A percentile compares a stretch with the other conserved stretches of the same genome.
phyloP scores from a whole-genome alignment of 2,888 invertebrate species.

The Nomada flava region DNA sequence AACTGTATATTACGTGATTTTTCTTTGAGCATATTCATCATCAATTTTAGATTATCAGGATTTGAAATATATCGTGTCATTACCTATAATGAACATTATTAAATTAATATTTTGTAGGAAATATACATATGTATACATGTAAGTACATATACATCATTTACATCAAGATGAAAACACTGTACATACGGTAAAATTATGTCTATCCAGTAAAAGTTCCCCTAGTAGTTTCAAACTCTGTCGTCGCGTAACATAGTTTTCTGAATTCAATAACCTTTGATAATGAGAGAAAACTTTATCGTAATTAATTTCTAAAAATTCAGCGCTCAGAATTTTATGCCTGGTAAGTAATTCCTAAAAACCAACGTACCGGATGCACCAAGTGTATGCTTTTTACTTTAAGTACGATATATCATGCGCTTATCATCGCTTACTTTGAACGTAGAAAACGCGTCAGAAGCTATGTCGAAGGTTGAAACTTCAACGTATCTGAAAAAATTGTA shows the following conservation, averaged over 20 bases:
- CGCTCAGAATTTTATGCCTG: conserved; percentile 97
- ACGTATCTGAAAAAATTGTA: conserved; percentile 99
- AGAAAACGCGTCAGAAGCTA: conserved; percentile 99
- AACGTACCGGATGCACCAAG: conserved; percentile 65
- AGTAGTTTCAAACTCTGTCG: conserved; percentile 99
- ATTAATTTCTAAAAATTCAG: conserved; percentile 99
- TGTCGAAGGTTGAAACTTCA: conserved; percentile 99
- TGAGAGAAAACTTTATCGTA: conserved; percentile 99
- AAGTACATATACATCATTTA: not conserved
- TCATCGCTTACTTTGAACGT: conserved; percentile 95
- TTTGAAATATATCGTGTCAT: conserved; percentile 99
- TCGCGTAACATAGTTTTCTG: conserved; percentile 99
- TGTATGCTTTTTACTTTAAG: conserved; percentile 55
- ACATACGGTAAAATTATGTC: conserved; percentile 98
- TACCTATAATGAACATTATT: conserved; percentile 85
- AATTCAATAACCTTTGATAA: conserved; percentile 98
- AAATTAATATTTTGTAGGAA: conserved; percentile 2
- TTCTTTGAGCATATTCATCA: conserved; percentile 99
- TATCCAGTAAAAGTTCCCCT: conserved; percentile 98
- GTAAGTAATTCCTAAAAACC: conserved; percentile 93
- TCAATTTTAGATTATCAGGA: conserved; percentile 99
- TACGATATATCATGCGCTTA: conserved; percentile 51
- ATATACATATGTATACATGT: conserved; percentile 6
- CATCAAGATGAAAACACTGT: conserved; percentile 23
- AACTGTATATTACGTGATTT: conserved; percentile 99